These are phyloP conservation scores for Agrilus cyanescens DNA, from an alignment of 2,888 invertebrate species.

Conservation along the genomic window DNA sequence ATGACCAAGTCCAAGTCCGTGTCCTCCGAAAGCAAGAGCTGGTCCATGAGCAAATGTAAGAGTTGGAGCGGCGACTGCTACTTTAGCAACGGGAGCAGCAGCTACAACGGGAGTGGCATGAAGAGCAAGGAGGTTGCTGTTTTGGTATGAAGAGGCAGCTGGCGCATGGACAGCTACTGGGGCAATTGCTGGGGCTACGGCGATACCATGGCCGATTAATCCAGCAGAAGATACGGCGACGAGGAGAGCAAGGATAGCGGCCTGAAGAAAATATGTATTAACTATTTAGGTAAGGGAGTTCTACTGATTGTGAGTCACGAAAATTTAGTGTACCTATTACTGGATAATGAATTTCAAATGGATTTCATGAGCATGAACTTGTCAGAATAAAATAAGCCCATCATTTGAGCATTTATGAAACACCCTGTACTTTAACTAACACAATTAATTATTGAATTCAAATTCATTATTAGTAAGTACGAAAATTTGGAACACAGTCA, in stretches of 20 bases:
- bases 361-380: too few relatives aligned
- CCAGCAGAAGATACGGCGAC: slow-evolving; percentile 34
- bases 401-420: too few relatives aligned
- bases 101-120: slow-evolving; percentile 9
- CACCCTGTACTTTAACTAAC: too few relatives aligned
- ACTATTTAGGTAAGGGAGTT: neutral
- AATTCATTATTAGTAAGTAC: too few relatives aligned
- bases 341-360: too few relatives aligned
- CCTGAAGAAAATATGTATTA: slow-evolving; percentile 30
- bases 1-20: neutral
- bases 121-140: slow-evolving; percentile 10
- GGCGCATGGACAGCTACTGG: slow-evolving; percentile 7
- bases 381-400: too few relatives aligned
- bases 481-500: too few relatives aligned
- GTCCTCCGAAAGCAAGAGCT: too few relatives aligned
- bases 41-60: neutral
- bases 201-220: slow-evolving; percentile 12
- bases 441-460: too few relatives aligned
- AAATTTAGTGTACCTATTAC: too few relatives aligned
- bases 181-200: slow-evolving; percentile 8
- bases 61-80: slow-evolving; percentile 1
- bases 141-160: slow-evolving; percentile 10
- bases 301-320: too few relatives aligned
- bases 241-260: slow-evolving; percentile 39
- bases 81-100: slow-evolving; percentile 6